Evolutionary conservation across 2,797 vertebrate genomes (phyloP).

Genomic region (Pangasius larnaudii): DNA sequence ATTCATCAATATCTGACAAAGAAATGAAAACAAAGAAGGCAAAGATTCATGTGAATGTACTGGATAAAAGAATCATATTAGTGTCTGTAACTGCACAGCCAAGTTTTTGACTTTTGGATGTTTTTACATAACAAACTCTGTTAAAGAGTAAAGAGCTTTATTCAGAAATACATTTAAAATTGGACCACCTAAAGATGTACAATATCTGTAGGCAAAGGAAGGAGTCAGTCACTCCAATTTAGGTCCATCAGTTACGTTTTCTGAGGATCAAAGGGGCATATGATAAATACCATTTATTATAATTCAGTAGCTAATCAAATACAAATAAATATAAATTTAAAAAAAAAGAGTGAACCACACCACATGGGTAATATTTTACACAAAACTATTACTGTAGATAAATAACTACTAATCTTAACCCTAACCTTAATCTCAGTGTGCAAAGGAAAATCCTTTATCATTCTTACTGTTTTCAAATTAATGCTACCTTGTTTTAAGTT

Average conservation of each 20-base stretch:
- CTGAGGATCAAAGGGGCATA: not conserved
- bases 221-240: not conserved
- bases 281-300: not conserved
- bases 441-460: not conserved
- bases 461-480: not conserved
- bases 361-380: not conserved
- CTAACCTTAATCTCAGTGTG: not conserved
- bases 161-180: not conserved
- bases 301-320: not conserved
- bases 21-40: slow-evolving; percentile 20
- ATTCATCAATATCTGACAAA: slow-evolving; percentile 90
- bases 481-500: not conserved
- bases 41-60: not conserved
- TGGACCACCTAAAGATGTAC: slow-evolving; percentile 1
- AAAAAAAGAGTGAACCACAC: not conserved
- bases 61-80: not conserved
- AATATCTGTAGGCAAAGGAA: slow-evolving; percentile 16
- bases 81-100: not conserved
- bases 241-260: not conserved
- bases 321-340: not conserved
- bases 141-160: not conserved
- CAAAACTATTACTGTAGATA: not conserved
- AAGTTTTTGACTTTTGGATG: not conserved
- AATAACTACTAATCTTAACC: not conserved
- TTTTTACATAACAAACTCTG: not conserved